A percentile compares a stretch with the other conserved stretches of the same genome.
Conservation (phyloP, 1,140 invertebrate genomes). For the Leptopilina clavipes region DNA sequence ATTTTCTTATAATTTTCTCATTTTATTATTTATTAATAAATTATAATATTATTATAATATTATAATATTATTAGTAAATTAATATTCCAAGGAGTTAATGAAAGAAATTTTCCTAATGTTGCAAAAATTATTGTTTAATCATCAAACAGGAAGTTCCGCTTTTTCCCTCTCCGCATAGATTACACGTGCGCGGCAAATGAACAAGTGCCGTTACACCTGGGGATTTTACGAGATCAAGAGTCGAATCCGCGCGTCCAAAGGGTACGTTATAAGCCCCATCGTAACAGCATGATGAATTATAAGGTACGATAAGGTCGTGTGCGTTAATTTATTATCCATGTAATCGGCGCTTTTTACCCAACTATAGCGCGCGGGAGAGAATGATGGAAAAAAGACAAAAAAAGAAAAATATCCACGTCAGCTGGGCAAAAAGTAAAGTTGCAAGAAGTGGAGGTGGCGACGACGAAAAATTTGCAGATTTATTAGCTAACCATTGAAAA, state of each 20-base stretch:
- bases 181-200: conserved; percentile 6
- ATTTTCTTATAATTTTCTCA: too few species aligned
- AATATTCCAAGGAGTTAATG: too few species aligned
- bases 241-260: conserved; percentile 45
- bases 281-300: conserved; percentile 68
- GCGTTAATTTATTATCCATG: conserved; percentile 68
- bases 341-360: conserved; percentile 55
- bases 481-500: conserved; percentile 50
- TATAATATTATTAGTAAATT: too few species aligned
- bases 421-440: conserved; percentile 41
- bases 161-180: neutral
- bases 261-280: conserved; percentile 40
- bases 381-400: too few species aligned
- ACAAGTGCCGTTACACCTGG: conserved; percentile 52
- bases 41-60: too few species aligned
- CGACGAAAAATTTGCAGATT: conserved; percentile 56
- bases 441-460: conserved; percentile 26
- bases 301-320: conserved; percentile 67
- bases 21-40: too few species aligned
- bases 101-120: neutral
- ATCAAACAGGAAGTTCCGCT: neutral
- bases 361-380: neutral
- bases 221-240: conserved; percentile 65
- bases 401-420: conserved; percentile 34
- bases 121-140: too few species aligned